Evolutionary conservation across 2,888 invertebrate species (phyloP).

Genomic region (Volucella inflata): DNA sequence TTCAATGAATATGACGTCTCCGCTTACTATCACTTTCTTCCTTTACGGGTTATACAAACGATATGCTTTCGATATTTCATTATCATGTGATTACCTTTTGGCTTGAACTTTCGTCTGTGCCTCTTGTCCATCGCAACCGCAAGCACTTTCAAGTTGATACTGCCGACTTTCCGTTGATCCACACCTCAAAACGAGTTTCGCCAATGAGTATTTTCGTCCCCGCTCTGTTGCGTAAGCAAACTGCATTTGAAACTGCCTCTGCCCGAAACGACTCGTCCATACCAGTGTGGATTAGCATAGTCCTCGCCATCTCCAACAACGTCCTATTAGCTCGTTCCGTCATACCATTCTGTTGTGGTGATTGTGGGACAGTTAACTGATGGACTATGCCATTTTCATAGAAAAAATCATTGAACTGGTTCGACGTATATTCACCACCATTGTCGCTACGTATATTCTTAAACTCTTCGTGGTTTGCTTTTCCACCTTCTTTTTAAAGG

Average conservation of each 20-base stretch:
- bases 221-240: conserved; percentile 13
- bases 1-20: conserved; percentile 12
- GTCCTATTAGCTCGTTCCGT: conserved; percentile 58
- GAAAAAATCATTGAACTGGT: conserved; percentile 40
- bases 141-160: conserved; percentile 39
- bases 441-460: conserved; percentile 61
- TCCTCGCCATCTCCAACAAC: too few species aligned
- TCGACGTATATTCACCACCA: conserved; percentile 55
- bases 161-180: conserved; percentile 30
- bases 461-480: conserved; percentile 47
- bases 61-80: too few species aligned
- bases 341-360: conserved; percentile 68
- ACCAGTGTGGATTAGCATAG: conserved; percentile 74
- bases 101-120: too few species aligned
- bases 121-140: too few species aligned
- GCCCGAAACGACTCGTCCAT: conserved; percentile 76
- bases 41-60: conserved; percentile 24
- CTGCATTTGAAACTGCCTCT: conserved; percentile 41
- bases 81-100: too few species aligned
- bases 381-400: conserved; percentile 51
- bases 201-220: conserved; percentile 2
- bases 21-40: conserved; percentile 40
- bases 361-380: conserved; percentile 54
- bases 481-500: conserved; percentile 34
- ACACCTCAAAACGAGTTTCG: conserved; percentile 28